phyloP scores from a whole-genome alignment of 1,140 invertebrate species.

The Orussus abietinus region DNA sequence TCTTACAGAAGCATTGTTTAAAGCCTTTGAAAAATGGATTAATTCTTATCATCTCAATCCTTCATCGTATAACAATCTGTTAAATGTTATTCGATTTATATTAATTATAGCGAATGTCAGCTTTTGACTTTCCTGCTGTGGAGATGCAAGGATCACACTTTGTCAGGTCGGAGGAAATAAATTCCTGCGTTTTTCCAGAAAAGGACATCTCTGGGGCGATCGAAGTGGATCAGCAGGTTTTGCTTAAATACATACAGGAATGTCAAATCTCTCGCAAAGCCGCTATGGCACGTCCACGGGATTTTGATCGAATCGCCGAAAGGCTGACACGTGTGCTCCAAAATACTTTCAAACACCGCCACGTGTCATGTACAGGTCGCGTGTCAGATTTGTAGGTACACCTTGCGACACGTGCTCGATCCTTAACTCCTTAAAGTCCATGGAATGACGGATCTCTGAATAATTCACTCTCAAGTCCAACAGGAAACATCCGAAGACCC shows the following conservation, averaged over 20 bases:
- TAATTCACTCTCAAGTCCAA: slow-evolving; percentile 1
- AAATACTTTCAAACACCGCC: slow-evolving; percentile 9
- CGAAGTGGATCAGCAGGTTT: not conserved
- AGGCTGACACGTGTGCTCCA: not conserved
- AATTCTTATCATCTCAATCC: not conserved
- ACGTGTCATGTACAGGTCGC: slow-evolving; percentile 16
- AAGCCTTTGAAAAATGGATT: slow-evolving; percentile 1
- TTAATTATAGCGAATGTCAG: slow-evolving; percentile 1
- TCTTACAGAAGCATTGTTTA: slow-evolving; percentile 21
- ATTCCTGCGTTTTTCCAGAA: not conserved
- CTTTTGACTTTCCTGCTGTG: not conserved
- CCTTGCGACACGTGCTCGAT: slow-evolving; percentile 5
- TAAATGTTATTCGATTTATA: not conserved
- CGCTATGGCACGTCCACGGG: slow-evolving; percentile 3
- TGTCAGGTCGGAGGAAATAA: not conserved
- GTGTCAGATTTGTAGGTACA: slow-evolving; percentile 22
- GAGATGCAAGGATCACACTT: not conserved
- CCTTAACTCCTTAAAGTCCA: slow-evolving; percentile 10
- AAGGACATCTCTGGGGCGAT: not conserved
- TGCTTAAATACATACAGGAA: not conserved
- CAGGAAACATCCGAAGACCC: slow-evolving; percentile 23
- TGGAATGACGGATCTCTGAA: not conserved
- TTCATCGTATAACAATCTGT: not conserved
- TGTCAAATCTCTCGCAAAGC: not conserved
- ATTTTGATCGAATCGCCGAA: not conserved